These are phyloP conservation scores for Bugula neritina DNA, from an alignment of 2,888 invertebrate species.

Conservation along the genomic window DNA sequence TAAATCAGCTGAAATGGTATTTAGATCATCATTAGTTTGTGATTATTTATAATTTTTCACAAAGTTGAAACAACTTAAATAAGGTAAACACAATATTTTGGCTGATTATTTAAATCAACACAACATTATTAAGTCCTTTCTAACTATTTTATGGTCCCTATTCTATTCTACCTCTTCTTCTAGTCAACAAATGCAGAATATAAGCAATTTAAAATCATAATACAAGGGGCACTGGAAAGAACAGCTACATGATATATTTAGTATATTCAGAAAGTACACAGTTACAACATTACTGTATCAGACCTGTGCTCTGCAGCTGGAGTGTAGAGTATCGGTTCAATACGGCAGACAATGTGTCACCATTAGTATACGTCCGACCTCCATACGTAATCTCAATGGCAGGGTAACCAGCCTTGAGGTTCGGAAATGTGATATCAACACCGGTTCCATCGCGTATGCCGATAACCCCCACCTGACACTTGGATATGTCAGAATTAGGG, in stretches of 20 bases:
- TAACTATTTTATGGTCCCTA: too few species aligned
- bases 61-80: too few species aligned
- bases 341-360: constrained; percentile 31
- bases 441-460: constrained; percentile 17
- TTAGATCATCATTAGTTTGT: too few species aligned
- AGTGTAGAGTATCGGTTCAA: constrained; percentile 34
- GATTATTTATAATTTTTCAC: too few species aligned
- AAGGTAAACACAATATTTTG: too few species aligned
- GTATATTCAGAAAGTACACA: too few species aligned
- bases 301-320: constrained; percentile 31
- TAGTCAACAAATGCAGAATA: too few species aligned
- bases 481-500: constrained; percentile 12
- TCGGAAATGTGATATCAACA: constrained; percentile 16
- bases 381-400: constrained; percentile 29
- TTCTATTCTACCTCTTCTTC: too few species aligned
- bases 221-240: not conserved
- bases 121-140: too few species aligned
- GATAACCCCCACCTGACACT: constrained; percentile 12
- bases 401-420: not conserved
- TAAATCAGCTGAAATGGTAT: constrained; percentile 37
- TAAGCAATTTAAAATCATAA: not conserved
- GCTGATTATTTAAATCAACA: too few species aligned
- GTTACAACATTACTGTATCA: too few species aligned
- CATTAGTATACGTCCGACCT: constrained; percentile 31
- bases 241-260: too few species aligned